Evolutionary conservation across 30 jellyfish, hydroid and myxozoan genomes (phyloP), one percentile per base, ranked within the genome.

Genomic region (Nemopilema nomurai): DNA sequence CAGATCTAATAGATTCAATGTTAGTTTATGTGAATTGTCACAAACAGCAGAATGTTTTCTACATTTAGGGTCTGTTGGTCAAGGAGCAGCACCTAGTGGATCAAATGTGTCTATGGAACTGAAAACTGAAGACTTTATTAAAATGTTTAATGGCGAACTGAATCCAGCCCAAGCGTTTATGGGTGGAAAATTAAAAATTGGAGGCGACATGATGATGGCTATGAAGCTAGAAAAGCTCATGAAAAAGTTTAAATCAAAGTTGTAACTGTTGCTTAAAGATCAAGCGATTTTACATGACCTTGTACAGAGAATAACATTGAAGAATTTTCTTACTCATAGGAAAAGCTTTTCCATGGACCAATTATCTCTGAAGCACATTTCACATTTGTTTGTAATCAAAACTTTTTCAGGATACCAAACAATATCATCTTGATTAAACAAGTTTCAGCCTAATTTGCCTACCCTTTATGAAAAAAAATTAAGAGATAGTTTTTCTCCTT

Each of bases 141-240:
- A 89, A 76, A 94, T 94, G 99, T 90, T 94, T 77, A 73, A 80
- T 20, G 99, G 99, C 8, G 92, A 94, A 76, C 86, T 94, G 74
- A 81, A 74, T 62, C 89, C 97, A 4, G 92, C 96, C 53, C 97
- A 94, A 77, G 99, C 99, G 3, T 94, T 94, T 71, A 94, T 94
- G 99, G 77, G 96, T 53, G 99, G 99, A 16, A 84, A 85, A 89
- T 26, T 94, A 73, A 85, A 89, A 76, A 94, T 94, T 67, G 83
- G 86, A 69, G 99, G 99, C 13, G 96, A 90, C 76, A 94, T 94
- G 96, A 76, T 93, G 94, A 52, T 89, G 91, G 99, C 99, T 6
- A 75, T 94, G 96, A 94, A 94, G 76, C 94, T 94, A 6, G 99
- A 94, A 67, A 94, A 94, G 90, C 92, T 94, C 3, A 94, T 94